These are phyloP conservation scores for Tragelaphus scriptus DNA, from an alignment of 2,113 vertebrate species.

Conservation along the genomic window DNA sequence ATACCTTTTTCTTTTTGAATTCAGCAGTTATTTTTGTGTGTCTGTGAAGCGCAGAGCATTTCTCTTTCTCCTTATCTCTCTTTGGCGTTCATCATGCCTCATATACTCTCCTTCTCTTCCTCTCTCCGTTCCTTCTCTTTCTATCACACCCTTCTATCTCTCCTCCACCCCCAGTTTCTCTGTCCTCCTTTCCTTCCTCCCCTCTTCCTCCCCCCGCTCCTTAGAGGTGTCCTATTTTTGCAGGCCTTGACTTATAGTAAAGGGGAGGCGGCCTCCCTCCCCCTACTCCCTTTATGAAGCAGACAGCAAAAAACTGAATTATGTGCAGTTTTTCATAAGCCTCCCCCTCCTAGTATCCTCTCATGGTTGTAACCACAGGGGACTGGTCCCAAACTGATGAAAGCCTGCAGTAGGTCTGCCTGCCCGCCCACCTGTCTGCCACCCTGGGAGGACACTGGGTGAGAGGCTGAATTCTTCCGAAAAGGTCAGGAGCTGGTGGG, in stretches of 20 bases:
- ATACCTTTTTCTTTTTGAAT: neutral
- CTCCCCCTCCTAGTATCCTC: neutral
- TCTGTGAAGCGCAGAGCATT: neutral
- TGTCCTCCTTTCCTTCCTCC: neutral
- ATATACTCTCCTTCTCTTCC: neutral
- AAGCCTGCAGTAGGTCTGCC: neutral
- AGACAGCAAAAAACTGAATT: neutral
- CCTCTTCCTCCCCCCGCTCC: neutral
- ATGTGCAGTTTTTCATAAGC: neutral
- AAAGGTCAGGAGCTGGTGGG: neutral
- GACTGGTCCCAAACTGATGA: neutral
- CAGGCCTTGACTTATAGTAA: neutral
- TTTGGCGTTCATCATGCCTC: neutral
- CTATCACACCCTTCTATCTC: neutral
- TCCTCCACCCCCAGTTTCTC: neutral
- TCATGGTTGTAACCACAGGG: neutral
- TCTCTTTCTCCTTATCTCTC: neutral
- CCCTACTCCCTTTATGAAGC: neutral
- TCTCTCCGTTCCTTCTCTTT: neutral
- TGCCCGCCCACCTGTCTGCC: neutral
- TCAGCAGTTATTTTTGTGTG: neutral
- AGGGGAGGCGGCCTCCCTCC: neutral
- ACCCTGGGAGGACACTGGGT: neutral
- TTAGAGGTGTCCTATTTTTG: slow-evolving; percentile 2
- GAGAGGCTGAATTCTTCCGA: neutral